These are phyloP conservation scores for Hycleus phaleratus DNA, from an alignment of 1,140 invertebrate genomes.

Conservation along the genomic window DNA sequence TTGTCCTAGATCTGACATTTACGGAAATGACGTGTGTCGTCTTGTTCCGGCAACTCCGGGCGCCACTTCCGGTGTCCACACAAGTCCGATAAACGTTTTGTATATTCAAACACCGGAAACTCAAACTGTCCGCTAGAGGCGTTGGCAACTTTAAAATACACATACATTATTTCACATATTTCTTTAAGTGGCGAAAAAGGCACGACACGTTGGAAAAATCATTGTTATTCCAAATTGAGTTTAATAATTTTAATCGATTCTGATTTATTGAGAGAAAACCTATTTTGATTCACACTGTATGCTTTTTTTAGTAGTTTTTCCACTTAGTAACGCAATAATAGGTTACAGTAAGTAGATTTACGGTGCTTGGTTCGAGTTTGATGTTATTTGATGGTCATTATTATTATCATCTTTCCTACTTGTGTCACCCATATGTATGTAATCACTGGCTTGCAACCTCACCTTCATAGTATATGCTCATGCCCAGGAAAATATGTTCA, in stretches of 20 bases:
- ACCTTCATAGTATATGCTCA: conserved; percentile 6
- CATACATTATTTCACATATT: neutral
- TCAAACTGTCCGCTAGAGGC: conserved; percentile 38
- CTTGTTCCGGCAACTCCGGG: conserved; percentile 39
- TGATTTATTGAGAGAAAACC: too few relatives aligned
- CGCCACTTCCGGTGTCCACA: conserved; percentile 37
- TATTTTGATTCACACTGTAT: too few relatives aligned
- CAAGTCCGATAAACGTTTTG: conserved; percentile 35
- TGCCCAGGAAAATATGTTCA: conserved; percentile 11
- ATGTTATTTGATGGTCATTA: conserved; percentile 3
- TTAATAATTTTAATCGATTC: too few relatives aligned
- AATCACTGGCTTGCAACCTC: conserved; percentile 12
- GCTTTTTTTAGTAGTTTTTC: too few relatives aligned
- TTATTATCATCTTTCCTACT: conserved; percentile 11
- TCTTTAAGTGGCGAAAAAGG: neutral
- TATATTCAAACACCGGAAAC: conserved; percentile 37
- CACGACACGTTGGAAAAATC: too few relatives aligned
- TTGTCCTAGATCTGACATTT: conserved; percentile 34
- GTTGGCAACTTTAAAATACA: conserved; percentile 6
- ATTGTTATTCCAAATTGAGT: too few relatives aligned
- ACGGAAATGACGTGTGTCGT: conserved; percentile 42
- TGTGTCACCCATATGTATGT: conserved; percentile 5
- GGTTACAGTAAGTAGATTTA: too few relatives aligned
- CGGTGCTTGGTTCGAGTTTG: conserved; percentile 7
- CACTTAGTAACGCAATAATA: too few relatives aligned